Evolutionary conservation across 2,888 invertebrate species (phyloP).

Genomic region (Hesperia comma): DNA sequence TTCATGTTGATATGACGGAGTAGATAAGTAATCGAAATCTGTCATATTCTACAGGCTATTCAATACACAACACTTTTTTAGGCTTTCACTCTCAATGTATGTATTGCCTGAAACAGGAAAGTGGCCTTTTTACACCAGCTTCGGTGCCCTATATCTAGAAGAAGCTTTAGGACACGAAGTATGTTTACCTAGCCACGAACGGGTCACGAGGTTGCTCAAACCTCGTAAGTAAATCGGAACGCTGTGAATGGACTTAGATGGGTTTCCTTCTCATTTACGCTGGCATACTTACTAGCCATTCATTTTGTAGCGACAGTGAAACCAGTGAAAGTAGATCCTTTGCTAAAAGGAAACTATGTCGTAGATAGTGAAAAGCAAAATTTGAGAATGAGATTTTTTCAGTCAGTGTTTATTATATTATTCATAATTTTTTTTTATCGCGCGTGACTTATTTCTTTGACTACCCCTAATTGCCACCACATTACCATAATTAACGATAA

Average conservation of each 20-base stretch:
- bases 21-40: too few relatives aligned
- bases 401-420: too few relatives aligned
- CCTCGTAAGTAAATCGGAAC: slow-evolving; percentile 26
- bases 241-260: slow-evolving; percentile 11
- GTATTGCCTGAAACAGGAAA: too few relatives aligned
- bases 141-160: slow-evolving; percentile 12
- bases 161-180: neutral
- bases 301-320: neutral
- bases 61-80: too few relatives aligned
- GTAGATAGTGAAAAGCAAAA: neutral
- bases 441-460: too few relatives aligned
- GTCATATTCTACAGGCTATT: too few relatives aligned
- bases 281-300: slow-evolving; percentile 5
- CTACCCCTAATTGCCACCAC: too few relatives aligned
- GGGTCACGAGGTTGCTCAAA: slow-evolving; percentile 29
- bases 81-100: too few relatives aligned
- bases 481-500: too few relatives aligned
- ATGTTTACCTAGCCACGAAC: slow-evolving; percentile 14
- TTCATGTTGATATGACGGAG: too few relatives aligned
- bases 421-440: too few relatives aligned
- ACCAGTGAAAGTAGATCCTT: neutral
- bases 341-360: neutral
- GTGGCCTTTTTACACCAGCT: neutral
- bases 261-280: neutral
- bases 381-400: too few relatives aligned